Conservation (phyloP, 2,113 vertebrate species). For the Labeo rohita region DNA sequence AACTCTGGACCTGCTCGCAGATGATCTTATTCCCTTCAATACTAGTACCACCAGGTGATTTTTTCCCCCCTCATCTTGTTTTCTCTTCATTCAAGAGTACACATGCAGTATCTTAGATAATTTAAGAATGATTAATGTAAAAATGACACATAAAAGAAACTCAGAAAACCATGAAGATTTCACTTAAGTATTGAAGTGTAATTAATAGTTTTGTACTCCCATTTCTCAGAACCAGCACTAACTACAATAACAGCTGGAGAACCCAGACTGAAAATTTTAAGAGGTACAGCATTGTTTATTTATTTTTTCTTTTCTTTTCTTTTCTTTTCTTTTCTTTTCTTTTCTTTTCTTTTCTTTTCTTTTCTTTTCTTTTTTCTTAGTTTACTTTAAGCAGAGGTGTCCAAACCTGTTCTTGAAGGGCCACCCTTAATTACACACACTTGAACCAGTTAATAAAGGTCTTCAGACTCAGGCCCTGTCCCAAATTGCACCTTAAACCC, state of each 20-base stretch:
- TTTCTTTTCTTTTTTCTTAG: background rate
- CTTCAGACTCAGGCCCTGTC: background rate
- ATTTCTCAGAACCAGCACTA: background rate
- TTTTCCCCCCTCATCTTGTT: background rate
- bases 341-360: background rate
- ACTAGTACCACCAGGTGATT: conserved; percentile 24
- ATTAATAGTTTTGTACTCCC: background rate
- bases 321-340: background rate
- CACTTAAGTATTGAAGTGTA: background rate
- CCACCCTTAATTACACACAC: background rate
- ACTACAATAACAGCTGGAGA: background rate
- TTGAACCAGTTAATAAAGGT: no score
- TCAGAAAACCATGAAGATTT: background rate
- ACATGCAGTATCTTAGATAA: no score
- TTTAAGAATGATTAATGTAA: background rate
- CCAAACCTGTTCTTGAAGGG: background rate
- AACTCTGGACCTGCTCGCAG: conserved; percentile 32
- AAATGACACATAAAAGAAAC: background rate
- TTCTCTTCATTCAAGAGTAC: no score
- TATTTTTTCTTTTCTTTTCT: background rate
- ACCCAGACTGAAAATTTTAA: background rate
- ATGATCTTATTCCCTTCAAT: conserved; percentile 37
- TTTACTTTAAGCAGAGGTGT: background rate
- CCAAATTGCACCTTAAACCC: background rate
- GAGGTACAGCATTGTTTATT: background rate